phyloP scores from a whole-genome alignment of 2,113 vertebrate species.

The Sphyrna mokarran region DNA sequence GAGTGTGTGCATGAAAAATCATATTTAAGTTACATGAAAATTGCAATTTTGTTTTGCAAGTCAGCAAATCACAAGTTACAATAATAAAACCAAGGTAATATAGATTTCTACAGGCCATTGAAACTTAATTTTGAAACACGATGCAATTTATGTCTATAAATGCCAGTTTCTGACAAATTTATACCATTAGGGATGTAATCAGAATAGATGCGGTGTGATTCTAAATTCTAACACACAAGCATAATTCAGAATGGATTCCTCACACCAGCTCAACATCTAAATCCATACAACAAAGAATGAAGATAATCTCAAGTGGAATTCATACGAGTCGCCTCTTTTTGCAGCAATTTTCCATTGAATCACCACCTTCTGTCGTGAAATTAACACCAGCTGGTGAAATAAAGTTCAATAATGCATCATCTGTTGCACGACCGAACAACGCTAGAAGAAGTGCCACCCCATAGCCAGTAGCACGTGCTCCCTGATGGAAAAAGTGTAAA shows the following conservation, averaged over 20 bases:
- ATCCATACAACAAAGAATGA: neutral
- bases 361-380: neutral
- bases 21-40: neutral
- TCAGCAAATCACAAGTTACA: neutral
- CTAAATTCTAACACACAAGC: neutral
- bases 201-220: neutral
- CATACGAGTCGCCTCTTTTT: constrained; percentile 41
- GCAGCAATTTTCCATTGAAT: neutral
- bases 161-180: neutral
- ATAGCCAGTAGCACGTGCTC: constrained; percentile 40
- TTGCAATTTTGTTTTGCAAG: neutral
- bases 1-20: neutral
- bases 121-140: neutral
- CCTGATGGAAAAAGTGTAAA: constrained; percentile 21
- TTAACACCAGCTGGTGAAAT: constrained; percentile 31
- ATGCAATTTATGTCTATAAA: neutral
- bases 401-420: constrained; percentile 38
- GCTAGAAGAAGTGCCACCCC: constrained; percentile 40
- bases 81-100: neutral
- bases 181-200: neutral
- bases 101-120: neutral
- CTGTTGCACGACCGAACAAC: constrained; percentile 39
- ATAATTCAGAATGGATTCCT: neutral
- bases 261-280: neutral
- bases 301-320: constrained; percentile 4